A percentile compares a stretch with the other conserved stretches of the same genome.
These are phyloP conservation scores for Hiodon alosoides DNA, from an alignment of 2,113 vertebrate genomes.

Conservation along the genomic window DNA sequence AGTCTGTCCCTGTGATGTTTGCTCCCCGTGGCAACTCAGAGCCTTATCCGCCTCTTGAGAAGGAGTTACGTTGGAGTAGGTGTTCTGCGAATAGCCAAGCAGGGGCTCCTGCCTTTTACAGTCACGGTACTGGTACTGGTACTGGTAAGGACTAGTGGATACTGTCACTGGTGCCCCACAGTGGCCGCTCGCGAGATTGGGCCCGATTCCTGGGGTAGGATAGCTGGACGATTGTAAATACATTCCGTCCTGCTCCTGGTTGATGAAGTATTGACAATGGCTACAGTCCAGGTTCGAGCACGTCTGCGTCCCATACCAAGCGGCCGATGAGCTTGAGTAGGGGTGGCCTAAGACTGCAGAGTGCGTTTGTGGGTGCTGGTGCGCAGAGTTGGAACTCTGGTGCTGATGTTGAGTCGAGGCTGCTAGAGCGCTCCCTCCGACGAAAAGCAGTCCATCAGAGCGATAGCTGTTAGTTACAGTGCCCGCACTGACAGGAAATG, in stretches of 20 bases:
- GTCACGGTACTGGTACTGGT: conserved; percentile 9
- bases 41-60: conserved; percentile 68
- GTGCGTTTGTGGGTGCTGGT: conserved; percentile 54
- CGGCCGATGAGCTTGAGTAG: conserved; percentile 51
- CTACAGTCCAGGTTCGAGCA: conserved; percentile 61
- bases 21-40: conserved; percentile 57
- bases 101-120: conserved; percentile 70
- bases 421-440: conserved; percentile 43
- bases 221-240: conserved; percentile 74
- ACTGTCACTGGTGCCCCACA: conserved; percentile 65
- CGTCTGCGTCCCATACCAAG: conserved; percentile 60
- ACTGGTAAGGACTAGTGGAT: conserved; percentile 58
- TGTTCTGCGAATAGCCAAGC: conserved; percentile 58
- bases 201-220: conserved; percentile 35
- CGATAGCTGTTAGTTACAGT: conserved; percentile 68
- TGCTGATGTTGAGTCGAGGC: conserved; percentile 55
- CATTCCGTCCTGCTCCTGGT: conserved; percentile 68
- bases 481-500: conserved; percentile 65
- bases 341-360: conserved; percentile 53
- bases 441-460: conserved; percentile 69
- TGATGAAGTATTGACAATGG: conserved; percentile 74
- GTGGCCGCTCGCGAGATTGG: conserved; percentile 63
- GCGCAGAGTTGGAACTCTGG: conserved; percentile 58
- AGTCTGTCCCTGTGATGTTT: conserved; percentile 66
- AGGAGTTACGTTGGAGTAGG: conserved; percentile 63